Base-by-base conservation (phyloP, 2,113 vertebrate genomes). In the Genyomyrus donnyi region DNA sequence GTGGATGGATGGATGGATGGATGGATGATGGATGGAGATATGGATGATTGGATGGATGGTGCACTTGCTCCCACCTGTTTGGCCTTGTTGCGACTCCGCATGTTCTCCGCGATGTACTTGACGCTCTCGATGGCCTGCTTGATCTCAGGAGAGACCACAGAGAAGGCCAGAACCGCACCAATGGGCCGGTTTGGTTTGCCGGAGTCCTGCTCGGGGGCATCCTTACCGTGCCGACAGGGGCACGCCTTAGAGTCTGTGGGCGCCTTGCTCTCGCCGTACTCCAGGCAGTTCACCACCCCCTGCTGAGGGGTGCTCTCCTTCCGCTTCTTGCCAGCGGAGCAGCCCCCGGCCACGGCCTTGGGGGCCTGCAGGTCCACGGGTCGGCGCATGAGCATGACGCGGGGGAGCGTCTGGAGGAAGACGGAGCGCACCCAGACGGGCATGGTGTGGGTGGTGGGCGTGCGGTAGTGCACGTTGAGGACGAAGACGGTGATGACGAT, bases 401-500 rank as follows among this genome's bases (percentile, higher is more conserved):
- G 96, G 88, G 98, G 98, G 39, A 98, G 93, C 70, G 96, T 90
- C 4, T 93, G 92, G 1, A 99, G 96, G 93, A 98, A 99, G 42
- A 98, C 0, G 0, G 91, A 91, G 91, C 96, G 96, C 80, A 99
- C 98, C 98, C 98, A 99, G 52, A 88, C 92, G 0, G 97, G 97
- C 97, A 99, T 98, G 0, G 95, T 96, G 93, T 99, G 97, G 24
- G 97, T 98, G 31, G 96, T 95, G 0, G 96, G 97, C 39, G 97
- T 98, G 88, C 97, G 96, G 91, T 98, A 98, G 94, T 98, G 98
- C 89, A 98, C 97, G 77, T 99, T 99, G 35, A 99, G 92, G 50
- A 99, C 98, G 92, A 99, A 99, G 49, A 99, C 97, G 0, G 98
- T 98, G 93, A 98, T 98, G 89, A 96, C 97, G 1, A 99, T 99